Conservation (phyloP, 2,113 vertebrate genomes). For the Pristiophorus japonicus region DNA sequence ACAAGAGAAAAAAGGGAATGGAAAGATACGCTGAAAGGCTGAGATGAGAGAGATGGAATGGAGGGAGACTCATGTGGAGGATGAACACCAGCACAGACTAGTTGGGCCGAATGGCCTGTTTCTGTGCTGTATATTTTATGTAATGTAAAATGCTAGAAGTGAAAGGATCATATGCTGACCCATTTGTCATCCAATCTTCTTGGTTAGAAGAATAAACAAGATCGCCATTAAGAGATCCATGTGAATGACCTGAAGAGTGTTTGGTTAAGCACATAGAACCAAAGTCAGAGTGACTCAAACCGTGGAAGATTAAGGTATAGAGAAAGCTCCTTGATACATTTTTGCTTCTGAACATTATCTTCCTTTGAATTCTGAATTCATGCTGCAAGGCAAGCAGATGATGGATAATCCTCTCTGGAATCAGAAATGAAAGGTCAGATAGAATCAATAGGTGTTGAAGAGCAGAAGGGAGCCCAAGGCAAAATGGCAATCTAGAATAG, state of each 20-base stretch:
- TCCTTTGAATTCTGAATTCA: constrained; percentile 20
- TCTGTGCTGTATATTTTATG: neutral
- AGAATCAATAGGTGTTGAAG: constrained; percentile 22
- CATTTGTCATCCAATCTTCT: neutral
- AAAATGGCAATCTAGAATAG: neutral
- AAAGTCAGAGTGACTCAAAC: neutral
- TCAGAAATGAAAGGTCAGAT: constrained; percentile 15
- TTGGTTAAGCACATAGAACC: neutral
- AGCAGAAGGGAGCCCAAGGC: constrained; percentile 18
- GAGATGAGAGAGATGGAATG: neutral
- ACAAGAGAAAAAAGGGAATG: neutral
- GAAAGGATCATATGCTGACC: neutral
- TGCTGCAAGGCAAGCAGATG: neutral
- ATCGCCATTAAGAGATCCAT: neutral
- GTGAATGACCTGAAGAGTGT: neutral
- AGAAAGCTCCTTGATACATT: neutral
- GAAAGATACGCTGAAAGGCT: neutral
- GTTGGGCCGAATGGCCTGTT: neutral
- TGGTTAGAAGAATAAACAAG: neutral
- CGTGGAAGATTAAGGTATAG: neutral
- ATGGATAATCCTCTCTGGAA: constrained; percentile 32
- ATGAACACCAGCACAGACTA: neutral
- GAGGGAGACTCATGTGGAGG: neutral
- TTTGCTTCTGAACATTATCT: neutral
- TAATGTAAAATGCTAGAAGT: neutral